Percentiles rank a stretch among this genome's conserved stretches.
phyloP scores from a whole-genome alignment of 2,888 invertebrate genomes.

The Clusia tigrina region DNA sequence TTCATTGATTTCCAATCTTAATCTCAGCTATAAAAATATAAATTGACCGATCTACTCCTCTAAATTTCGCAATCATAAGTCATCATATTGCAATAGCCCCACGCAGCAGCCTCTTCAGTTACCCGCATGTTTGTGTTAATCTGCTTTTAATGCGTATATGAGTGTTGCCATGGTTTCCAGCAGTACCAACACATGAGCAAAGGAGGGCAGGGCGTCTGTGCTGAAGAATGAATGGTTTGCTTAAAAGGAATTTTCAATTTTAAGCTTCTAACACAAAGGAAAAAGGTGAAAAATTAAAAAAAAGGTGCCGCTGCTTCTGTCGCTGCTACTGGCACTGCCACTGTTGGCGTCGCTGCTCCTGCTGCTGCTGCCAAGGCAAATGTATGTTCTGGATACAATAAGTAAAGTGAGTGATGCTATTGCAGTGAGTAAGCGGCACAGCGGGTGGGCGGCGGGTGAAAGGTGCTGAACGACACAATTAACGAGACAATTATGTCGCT shows the following conservation, averaged over 20 bases:
- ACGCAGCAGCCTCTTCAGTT: not conserved
- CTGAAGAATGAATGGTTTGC: not conserved
- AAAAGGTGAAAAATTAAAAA: slow-evolving; percentile 11
- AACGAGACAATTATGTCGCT: slow-evolving; percentile 47
- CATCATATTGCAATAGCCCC: too few relatives aligned
- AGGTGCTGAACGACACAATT: slow-evolving; percentile 45
- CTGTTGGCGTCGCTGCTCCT: too few relatives aligned
- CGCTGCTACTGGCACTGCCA: not conserved
- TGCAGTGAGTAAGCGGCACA: slow-evolving; percentile 25
- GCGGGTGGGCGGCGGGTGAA: slow-evolving; percentile 2
- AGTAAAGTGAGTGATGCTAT: not conserved
- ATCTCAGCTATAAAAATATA: not conserved
- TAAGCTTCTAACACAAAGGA: slow-evolving; percentile 13
- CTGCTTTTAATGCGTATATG: not conserved
- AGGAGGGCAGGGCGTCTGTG: not conserved
- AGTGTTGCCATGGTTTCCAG: not conserved
- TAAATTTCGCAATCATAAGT: not conserved
- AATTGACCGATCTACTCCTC: not conserved
- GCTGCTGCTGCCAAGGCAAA: not conserved
- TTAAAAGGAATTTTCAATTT: slow-evolving; percentile 11
- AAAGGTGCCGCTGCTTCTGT: not conserved
- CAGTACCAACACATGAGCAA: not conserved
- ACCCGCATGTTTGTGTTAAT: not conserved
- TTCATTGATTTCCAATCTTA: too few relatives aligned
- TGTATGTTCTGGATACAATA: not conserved